Conservation (phyloP, 2,797 vertebrate species). For the Lagorchestes hirsutus region DNA sequence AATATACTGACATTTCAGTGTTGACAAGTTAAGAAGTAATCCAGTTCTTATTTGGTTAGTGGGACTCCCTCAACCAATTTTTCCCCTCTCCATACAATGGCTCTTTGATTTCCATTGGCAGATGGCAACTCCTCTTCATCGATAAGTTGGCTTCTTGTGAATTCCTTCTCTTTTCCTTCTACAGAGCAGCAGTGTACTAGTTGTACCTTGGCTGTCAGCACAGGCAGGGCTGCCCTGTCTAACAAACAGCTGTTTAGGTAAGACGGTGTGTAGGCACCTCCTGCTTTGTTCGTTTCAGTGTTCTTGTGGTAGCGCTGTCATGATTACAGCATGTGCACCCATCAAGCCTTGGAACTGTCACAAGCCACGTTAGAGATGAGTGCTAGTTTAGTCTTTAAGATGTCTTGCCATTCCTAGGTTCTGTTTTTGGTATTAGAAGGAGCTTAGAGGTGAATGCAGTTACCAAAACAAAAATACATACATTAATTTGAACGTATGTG, state of each 20-base stretch:
- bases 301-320: conserved; percentile 13
- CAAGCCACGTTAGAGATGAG: conserved; percentile 20
- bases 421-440: conserved; percentile 15
- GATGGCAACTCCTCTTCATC: conserved; percentile 66
- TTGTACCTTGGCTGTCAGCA: conserved; percentile 52
- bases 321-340: neutral
- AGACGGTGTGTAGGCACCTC: conserved; percentile 56
- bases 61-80: conserved; percentile 53
- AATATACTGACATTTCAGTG: conserved; percentile 64
- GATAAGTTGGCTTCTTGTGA: conserved; percentile 33
- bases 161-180: conserved; percentile 46
- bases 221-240: neutral
- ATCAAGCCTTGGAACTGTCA: neutral
- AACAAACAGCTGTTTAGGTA: conserved; percentile 50
- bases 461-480: conserved; percentile 22
- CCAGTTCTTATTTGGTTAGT: conserved; percentile 67
- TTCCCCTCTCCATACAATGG: conserved; percentile 50
- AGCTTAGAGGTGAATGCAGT: conserved; percentile 6
- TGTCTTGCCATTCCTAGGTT: neutral
- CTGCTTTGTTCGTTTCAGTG: conserved; percentile 39
- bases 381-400: conserved; percentile 46
- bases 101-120: conserved; percentile 51
- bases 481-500: conserved; percentile 18
- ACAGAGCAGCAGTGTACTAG: conserved; percentile 52
- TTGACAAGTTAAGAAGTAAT: conserved; percentile 65